Percentiles rank a stretch among this genome's conserved stretches.
Evolutionary conservation across 2,797 vertebrate species (phyloP).

Genomic region (Enteromius trimaculatus): DNA sequence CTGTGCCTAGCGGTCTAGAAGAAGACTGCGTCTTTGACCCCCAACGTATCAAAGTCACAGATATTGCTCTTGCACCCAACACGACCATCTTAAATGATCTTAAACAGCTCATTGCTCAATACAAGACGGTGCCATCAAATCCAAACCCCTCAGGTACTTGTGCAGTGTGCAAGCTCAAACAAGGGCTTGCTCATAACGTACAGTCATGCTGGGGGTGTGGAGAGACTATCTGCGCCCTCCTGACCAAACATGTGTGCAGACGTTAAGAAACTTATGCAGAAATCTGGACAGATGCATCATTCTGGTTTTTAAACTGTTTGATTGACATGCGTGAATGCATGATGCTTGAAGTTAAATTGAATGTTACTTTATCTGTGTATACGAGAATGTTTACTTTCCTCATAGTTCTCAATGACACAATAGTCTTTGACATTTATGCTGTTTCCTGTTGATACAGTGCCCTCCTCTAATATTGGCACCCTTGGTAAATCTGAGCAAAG

Average conservation of each 20-base stretch:
- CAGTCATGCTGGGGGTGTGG: slow-evolving; percentile 64
- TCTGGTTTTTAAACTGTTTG: neutral
- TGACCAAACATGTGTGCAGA: slow-evolving; percentile 51
- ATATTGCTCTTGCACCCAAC: slow-evolving; percentile 64
- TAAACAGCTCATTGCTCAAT: slow-evolving; percentile 60
- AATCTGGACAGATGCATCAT: neutral
- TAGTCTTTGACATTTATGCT: neutral
- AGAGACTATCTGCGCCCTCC: slow-evolving; percentile 56
- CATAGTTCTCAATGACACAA: neutral
- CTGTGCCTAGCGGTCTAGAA: slow-evolving; percentile 73
- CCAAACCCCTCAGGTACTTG: slow-evolving; percentile 55
- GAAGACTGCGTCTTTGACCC: slow-evolving; percentile 79
- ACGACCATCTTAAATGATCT: slow-evolving; percentile 58
- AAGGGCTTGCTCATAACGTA: slow-evolving; percentile 31
- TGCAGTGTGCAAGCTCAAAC: slow-evolving; percentile 66
- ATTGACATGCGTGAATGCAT: too few species aligned
- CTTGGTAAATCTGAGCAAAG: too few species aligned
- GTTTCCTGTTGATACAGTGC: neutral
- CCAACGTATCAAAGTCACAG: slow-evolving; percentile 63
- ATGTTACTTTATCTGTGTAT: neutral
- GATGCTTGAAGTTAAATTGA: neutral
- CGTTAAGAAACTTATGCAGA: neutral
- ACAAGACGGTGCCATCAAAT: neutral
- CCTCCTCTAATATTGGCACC: too few species aligned
- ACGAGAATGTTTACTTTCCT: neutral